These are phyloP conservation scores for Syndactyla subalaris DNA, from an alignment of 2,797 vertebrate species.

Conservation along the genomic window DNA sequence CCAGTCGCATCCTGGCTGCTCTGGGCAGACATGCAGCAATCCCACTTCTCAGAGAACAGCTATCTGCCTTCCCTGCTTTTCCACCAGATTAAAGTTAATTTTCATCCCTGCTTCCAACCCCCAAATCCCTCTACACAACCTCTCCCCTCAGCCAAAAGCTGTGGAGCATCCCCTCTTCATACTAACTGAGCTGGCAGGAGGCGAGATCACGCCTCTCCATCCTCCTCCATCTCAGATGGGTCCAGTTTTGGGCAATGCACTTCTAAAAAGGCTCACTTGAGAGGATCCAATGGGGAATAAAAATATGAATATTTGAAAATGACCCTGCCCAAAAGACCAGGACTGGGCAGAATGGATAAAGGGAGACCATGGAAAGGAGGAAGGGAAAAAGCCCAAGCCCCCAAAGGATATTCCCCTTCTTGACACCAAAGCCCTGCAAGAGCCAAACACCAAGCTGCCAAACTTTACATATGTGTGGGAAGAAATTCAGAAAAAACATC, in stretches of 20 bases:
- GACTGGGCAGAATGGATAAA: background rate
- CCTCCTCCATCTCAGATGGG: background rate
- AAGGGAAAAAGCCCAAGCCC: background rate
- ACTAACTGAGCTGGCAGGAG: accelerated
- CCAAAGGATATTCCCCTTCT: accelerated
- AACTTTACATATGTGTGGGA: background rate
- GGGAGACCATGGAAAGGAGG: background rate
- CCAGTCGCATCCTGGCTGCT: background rate
- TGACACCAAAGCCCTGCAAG: background rate
- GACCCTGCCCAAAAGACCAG: accelerated
- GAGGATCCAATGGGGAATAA: background rate
- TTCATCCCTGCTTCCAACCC: background rate
- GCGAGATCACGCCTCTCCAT: background rate
- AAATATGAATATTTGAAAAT: background rate
- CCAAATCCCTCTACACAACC: background rate
- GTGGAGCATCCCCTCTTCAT: background rate
- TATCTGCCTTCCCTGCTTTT: background rate
- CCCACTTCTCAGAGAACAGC: background rate
- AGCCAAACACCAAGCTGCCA: background rate
- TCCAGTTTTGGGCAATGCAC: background rate
- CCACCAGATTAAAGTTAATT: background rate
- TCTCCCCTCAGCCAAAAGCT: background rate
- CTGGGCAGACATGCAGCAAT: background rate
- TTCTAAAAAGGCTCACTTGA: background rate
- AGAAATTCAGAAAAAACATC: background rate